These are phyloP conservation scores for Cariama cristata DNA, from an alignment of 2,113 vertebrate species.

Conservation along the genomic window DNA sequence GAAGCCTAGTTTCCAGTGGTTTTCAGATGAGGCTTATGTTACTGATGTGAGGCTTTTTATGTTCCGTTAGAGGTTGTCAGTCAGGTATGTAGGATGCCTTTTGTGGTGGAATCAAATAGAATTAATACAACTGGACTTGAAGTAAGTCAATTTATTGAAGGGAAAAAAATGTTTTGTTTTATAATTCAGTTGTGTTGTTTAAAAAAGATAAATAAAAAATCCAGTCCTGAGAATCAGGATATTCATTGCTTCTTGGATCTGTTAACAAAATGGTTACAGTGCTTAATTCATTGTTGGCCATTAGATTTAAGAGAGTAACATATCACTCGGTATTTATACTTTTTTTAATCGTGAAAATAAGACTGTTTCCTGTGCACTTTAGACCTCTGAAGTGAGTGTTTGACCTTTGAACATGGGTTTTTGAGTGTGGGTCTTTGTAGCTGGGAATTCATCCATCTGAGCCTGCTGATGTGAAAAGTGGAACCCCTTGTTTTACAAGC, in stretches of 20 bases:
- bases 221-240: neutral
- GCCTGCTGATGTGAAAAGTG: slow-evolving; percentile 9
- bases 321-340: neutral
- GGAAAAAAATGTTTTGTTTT: neutral
- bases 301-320: neutral
- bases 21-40: neutral
- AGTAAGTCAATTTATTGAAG: neutral
- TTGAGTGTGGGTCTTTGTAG: neutral
- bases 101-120: neutral
- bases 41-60: neutral
- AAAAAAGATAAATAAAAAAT: neutral
- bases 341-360: neutral
- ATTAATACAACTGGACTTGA: neutral
- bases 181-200: neutral
- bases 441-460: slow-evolving; percentile 39
- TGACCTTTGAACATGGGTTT: neutral
- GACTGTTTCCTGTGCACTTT: neutral
- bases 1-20: neutral
- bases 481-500: slow-evolving; percentile 6
- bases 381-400: slow-evolving; percentile 1
- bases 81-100: neutral
- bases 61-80: neutral
- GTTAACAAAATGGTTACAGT: neutral
- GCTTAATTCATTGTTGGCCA: neutral
- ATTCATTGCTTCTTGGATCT: neutral